Evolutionary conservation across 2,113 vertebrate genomes (phyloP).

Genomic region (Bubalus kerabau): DNA sequence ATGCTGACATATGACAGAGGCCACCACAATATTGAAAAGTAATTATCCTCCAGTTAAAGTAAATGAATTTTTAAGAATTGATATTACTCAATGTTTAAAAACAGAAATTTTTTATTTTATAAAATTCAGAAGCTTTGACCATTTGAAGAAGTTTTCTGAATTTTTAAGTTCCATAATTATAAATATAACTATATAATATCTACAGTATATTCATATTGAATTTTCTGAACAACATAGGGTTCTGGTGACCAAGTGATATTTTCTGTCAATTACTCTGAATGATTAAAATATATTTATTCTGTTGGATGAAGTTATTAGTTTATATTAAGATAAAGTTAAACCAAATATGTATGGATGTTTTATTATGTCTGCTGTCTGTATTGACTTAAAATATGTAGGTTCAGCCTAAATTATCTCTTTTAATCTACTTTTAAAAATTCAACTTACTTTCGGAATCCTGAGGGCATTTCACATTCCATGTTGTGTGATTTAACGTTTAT

Average conservation of each 20-base stretch:
- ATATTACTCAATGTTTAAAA: not conserved
- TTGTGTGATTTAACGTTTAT: not conserved
- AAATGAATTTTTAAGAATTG: not conserved
- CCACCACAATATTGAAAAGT: not conserved
- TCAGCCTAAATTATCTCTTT: not conserved
- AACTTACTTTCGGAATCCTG: not conserved
- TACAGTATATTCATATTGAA: not conserved
- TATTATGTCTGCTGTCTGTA: not conserved
- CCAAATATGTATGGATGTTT: not conserved
- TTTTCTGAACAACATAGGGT: not conserved
- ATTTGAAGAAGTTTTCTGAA: not conserved
- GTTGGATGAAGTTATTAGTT: not conserved
- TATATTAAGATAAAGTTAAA: not conserved
- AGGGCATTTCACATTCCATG: not conserved
- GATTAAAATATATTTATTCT: slow-evolving; percentile 10
- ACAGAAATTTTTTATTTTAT: not conserved
- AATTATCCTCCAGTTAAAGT: not conserved
- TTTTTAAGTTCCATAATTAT: not conserved
- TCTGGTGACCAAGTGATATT: not conserved
- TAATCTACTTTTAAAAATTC: not conserved
- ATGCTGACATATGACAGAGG: not conserved
- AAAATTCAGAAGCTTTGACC: not conserved
- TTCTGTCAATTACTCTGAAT: not conserved
- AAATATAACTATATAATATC: not conserved
- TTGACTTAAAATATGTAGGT: not conserved